Percentiles rank a stretch among this genome's conserved stretches.
Conservation (phyloP, 2,113 vertebrate species). For the Lichenostomus cassidix region DNA sequence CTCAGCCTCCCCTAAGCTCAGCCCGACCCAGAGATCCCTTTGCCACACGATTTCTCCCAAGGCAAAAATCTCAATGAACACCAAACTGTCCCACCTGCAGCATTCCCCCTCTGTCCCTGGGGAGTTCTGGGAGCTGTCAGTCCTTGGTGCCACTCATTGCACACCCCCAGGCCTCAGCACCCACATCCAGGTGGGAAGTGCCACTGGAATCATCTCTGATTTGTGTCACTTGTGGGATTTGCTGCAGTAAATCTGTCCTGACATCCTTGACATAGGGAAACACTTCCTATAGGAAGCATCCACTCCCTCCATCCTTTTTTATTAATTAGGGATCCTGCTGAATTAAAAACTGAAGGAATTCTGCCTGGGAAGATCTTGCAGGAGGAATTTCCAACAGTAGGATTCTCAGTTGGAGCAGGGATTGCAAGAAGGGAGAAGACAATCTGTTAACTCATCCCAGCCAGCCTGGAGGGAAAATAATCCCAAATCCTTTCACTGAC, state of each 20-base stretch:
- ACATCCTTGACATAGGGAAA: neutral
- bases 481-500: rapidly evolving
- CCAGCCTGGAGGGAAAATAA: neutral
- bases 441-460: neutral
- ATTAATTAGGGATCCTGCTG: neutral
- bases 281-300: neutral
- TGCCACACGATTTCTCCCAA: neutral
- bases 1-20: neutral
- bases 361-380: neutral
- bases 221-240: neutral
- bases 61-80: neutral
- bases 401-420: neutral
- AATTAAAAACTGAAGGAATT: neutral
- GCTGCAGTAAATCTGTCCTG: neutral
- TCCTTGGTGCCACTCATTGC: too few relatives aligned
- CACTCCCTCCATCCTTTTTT: neutral
- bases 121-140: neutral
- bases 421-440: neutral
- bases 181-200: neutral
- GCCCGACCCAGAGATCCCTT: neutral
- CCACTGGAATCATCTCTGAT: neutral
- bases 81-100: neutral
- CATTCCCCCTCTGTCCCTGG: neutral
- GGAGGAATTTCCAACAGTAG: neutral
- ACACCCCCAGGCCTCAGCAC: neutral